Evolutionary conservation across 2,113 vertebrate species (phyloP), one percentile per base, ranked within the genome.

Genomic region (Microcebus ravelobensis): DNA sequence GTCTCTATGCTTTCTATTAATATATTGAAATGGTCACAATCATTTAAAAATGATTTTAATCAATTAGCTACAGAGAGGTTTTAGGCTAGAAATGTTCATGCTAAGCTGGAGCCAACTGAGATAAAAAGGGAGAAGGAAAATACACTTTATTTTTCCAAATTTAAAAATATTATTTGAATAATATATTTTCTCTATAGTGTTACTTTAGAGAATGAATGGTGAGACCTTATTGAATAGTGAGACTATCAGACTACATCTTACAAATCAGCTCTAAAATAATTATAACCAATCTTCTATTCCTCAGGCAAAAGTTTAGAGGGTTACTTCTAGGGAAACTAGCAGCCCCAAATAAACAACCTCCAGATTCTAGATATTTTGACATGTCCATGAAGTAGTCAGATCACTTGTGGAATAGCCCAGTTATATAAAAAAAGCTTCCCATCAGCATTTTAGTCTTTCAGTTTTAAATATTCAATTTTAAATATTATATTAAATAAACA

Each of bases 341-440:
- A 25, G 14, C 15, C 29, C 57, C 34, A 70, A 29, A 42, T 8
- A 87, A 92, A 39, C 48, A 59, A 6, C 15, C 9, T 82, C 68
- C 6, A 82, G 45, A 31, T 63, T 87, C 8, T 73, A 21, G 50
- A 61, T 20, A 86, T 52, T 34, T 73, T 5, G 20, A 7, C 8
- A 4, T 73, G 7, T 25, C 5, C 7, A 2, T 3, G 0, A 76
- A 27, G 17, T 61, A 5, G 1, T 73, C 7, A 71, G 2, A 52
- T 93, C 11, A 48, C 45, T 6, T 81, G 10, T 6, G 50, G 59
- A 90, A 52, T 8, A 71, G 23, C 34, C n/a, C 9, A 65, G 3
- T 8, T 52, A 34, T 15, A 13, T 0, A 50, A 36, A 89, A 52
- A 48, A 6, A 55, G 1, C 11, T 84, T 87, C 12, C 10, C 18